These are phyloP conservation scores for Eclectus roratus DNA, from an alignment of 2,113 vertebrate genomes.

Conservation along the genomic window DNA sequence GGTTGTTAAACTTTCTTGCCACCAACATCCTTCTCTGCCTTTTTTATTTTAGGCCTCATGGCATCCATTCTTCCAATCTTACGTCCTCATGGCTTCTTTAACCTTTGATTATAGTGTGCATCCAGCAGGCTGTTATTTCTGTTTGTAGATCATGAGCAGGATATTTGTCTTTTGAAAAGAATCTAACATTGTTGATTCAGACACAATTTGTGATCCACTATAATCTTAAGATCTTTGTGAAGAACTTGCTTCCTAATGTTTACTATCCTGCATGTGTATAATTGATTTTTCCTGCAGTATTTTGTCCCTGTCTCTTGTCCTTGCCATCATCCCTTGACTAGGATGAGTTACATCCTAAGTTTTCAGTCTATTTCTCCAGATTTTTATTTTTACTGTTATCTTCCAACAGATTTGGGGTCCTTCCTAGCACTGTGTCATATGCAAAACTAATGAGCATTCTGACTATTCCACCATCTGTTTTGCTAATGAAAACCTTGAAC, in stretches of 20 bases:
- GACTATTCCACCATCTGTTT: conserved; percentile 49
- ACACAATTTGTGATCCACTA: not conserved
- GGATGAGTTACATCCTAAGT: not conserved
- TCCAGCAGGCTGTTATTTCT: not conserved
- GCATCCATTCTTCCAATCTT: not conserved
- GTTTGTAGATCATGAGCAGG: not conserved
- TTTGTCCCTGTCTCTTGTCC: not conserved
- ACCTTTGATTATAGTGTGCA: not conserved
- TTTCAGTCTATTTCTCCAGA: not conserved
- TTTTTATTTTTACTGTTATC: conserved; percentile 5
- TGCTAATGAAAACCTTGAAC: conserved; percentile 36
- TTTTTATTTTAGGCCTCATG: not conserved
- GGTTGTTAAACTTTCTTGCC: not conserved
- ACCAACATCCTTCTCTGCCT: not conserved
- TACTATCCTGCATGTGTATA: not conserved
- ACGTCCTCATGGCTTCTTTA: not conserved
- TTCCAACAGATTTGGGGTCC: not conserved
- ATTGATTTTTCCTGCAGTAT: not conserved
- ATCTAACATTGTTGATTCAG: not conserved
- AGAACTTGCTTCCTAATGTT: not conserved
- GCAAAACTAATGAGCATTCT: conserved; percentile 43
- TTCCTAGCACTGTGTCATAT: not conserved
- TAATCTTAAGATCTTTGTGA: not conserved
- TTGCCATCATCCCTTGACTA: not conserved
- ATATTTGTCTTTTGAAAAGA: not conserved